phyloP scores from a whole-genome alignment of 2,113 vertebrate species.

The Otus sunia region DNA sequence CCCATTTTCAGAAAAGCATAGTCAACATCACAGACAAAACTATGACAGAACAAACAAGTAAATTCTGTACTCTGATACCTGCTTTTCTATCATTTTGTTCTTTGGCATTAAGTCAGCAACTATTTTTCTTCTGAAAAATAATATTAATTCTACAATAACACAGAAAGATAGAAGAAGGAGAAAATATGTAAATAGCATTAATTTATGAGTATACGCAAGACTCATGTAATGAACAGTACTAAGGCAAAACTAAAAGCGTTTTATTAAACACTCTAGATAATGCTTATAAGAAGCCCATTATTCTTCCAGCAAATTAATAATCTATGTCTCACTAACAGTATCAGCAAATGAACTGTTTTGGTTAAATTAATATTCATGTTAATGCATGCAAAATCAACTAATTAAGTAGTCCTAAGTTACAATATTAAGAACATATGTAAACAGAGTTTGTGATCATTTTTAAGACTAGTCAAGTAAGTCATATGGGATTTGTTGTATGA shows the following conservation, averaged over 20 bases:
- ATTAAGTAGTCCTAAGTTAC: constrained; percentile 27
- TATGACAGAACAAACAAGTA: not conserved
- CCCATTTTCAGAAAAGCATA: not conserved
- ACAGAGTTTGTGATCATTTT: constrained; percentile 23
- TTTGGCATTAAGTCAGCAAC: not conserved
- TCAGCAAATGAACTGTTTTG: constrained; percentile 35
- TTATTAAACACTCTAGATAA: constrained; percentile 28
- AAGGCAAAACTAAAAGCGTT: not conserved
- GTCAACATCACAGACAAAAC: not conserved
- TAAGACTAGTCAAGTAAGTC: constrained; percentile 17
- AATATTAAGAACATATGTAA: constrained; percentile 6
- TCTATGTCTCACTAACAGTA: constrained; percentile 12
- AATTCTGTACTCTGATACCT: not conserved
- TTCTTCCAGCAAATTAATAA: constrained; percentile 51
- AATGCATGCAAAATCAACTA: constrained; percentile 47
- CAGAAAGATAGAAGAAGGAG: not conserved
- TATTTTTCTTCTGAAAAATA: not conserved
- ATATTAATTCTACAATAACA: not conserved
- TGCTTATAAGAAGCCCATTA: constrained; percentile 10
- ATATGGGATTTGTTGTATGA: not conserved
- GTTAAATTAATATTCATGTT: constrained; percentile 39
- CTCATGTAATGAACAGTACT: not conserved
- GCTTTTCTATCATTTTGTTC: not conserved
- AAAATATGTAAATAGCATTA: not conserved
- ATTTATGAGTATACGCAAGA: not conserved